Evolutionary conservation across 2,888 invertebrate species (phyloP), one percentile per base, ranked within the genome.

Genomic region (Lasioglossum marginatum): DNA sequence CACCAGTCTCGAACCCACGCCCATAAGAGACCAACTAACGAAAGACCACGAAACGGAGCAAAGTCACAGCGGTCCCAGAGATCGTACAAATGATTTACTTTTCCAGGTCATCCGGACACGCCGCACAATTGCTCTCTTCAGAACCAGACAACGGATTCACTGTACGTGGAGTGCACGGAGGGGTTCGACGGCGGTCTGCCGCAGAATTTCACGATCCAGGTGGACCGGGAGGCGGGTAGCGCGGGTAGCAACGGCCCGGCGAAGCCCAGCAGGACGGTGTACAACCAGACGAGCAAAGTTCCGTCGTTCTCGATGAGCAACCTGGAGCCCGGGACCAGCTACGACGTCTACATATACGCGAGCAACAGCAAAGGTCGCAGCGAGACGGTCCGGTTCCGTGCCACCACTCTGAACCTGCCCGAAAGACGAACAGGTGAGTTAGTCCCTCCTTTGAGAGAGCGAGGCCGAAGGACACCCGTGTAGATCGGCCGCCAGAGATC

Each of bases 151-250:
- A 96, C 97, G 82, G 97, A 97, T 89, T 97, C 97, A 48, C 95
- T 98, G 90, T 96, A 97, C 95, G 97, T 97, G 88, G 97, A 97
- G 94, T 98, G 97, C 95, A 95, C 96, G 40, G 97, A 97, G 93
- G 97, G 97, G 82, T 97, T 97, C 95, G 97, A 97, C 94, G 97
- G 97, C 27, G 97, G 97, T 70, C 95, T 97, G 83, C 96, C 96
- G 86, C 97, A 97, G 95, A 96, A 96, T 94, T 97, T 97, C 95
- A 96, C 97, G 89, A 97, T 97, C 96, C 97, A 97, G 95, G 97
- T 97, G 86, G 95, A 95, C 86, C 91, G 93, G n/a, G 94, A 94
- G 77, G 74, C 88, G 8, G 82, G 85, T 14, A 80, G 76, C 57
- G 43, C 77, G 19, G 75, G 74, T 60, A 34, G 79, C 83, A 71